These are phyloP conservation scores for Rhopalosiphum nymphaeae DNA, from an alignment of 2,888 invertebrate species.

Conservation along the genomic window DNA sequence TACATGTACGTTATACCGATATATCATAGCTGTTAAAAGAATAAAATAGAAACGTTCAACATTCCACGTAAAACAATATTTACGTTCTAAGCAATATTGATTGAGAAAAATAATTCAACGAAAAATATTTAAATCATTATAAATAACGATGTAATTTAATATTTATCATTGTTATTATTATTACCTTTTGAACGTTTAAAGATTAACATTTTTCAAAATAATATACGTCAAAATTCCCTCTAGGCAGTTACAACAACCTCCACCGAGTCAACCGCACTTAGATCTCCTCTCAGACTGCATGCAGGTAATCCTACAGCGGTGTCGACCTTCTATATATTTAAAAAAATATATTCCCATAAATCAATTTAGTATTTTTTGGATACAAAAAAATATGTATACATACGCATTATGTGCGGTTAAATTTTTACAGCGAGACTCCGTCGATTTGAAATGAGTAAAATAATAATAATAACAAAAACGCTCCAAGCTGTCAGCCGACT, in stretches of 20 bases:
- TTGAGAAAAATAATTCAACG: conserved; percentile 16
- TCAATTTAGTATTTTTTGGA: conserved; percentile 58
- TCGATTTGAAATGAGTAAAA: conserved; percentile 60
- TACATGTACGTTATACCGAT: not conserved
- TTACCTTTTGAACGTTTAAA: conserved; percentile 29
- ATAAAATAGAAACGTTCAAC: not conserved
- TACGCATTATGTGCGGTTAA: conserved; percentile 24
- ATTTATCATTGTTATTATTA: conserved; percentile 56
- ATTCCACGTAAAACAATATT: not conserved
- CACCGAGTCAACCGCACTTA: conserved; percentile 28
- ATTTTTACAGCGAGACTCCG: conserved; percentile 32
- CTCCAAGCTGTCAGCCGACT: conserved; percentile 57
- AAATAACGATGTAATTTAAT: conserved; percentile 57
- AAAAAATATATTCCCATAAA: conserved; percentile 57
- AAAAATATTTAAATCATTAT: conserved; percentile 39
- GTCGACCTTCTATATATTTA: conserved; percentile 34
- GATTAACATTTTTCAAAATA: conserved; percentile 63
- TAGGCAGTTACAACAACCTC: conserved; percentile 44
- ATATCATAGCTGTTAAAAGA: not conserved
- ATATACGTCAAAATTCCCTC: conserved; percentile 43
- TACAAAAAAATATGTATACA: conserved; percentile 26
- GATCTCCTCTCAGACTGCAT: not conserved
- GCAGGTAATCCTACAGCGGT: conserved; percentile 29
- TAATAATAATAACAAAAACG: conserved; percentile 53
- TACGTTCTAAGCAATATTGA: not conserved